Evolutionary conservation across 2,888 invertebrate species (phyloP), one percentile per base, ranked within the genome.

Genomic region (Tuta absoluta): DNA sequence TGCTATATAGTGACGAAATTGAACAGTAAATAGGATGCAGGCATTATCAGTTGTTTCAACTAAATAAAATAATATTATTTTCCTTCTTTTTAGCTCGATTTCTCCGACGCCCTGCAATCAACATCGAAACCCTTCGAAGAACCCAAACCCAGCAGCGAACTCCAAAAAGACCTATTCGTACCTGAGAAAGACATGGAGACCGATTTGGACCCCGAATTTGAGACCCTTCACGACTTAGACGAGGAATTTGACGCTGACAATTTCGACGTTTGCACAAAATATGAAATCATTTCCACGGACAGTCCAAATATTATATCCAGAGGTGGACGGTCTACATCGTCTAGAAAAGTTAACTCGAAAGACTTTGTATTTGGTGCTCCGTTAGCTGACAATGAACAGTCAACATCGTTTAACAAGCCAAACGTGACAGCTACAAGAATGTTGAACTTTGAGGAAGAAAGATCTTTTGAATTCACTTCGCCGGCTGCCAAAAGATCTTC

Each of bases 221-320:
- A 89, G 2, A 85, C 87, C 0, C 71, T 92, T 0, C 91, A 91
- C 21, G 92, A 92, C 63, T 66, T 92, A 4, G 92, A 92, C 64
- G 84, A 85, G n/a, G 91, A 91, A 65, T 90, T 91, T 4, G 88
- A 89, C 0, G 77, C 81, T 0, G 87, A 88, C 8, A 86, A 86
- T 66, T 89, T 89, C 38, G 89, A 90, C 7, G 79, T 85, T 1
- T 89, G 92, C 73, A 85, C 86, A 0, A 92, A 92, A 67, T 92
- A 92, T 56, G 92, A 92, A 69, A 92, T 92, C 0, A 91, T 92
- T 12, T 91, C 91, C 0, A 92, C 92, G 0, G 92, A 92, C 58
- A 91, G 91, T 57, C 92, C 92, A 0, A 79, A 92, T 41, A 91
- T 92, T 0, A 91, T 91, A 14, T 91, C 91, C 0, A 75, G 84